Evolutionary conservation across 2,113 vertebrate species (phyloP).

Genomic region (Syngnathus typhle): DNA sequence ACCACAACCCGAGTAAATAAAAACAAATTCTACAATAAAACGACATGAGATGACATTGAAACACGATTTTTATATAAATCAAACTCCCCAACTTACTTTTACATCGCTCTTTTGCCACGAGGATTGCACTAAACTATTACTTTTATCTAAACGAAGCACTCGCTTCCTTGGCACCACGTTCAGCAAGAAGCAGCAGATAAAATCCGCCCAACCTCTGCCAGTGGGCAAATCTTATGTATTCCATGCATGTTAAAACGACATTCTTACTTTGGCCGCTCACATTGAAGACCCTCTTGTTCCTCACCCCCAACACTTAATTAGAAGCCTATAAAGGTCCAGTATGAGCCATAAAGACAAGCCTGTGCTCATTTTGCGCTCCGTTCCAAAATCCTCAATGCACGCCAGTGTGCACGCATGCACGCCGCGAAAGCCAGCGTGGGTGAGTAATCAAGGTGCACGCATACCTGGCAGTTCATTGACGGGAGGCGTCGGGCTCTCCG

Average conservation of each 20-base stretch:
- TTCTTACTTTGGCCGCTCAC: not conserved
- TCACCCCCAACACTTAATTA: constrained; percentile 5
- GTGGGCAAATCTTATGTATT: not conserved
- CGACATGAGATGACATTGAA: too few species aligned
- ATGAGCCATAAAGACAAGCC: constrained; percentile 8
- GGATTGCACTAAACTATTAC: too few species aligned
- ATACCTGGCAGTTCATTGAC: constrained; percentile 70
- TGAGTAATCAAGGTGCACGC: constrained; percentile 5
- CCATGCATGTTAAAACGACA: not conserved
- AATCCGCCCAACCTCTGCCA: not conserved
- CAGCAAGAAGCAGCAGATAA: not conserved
- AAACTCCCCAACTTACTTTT: not conserved
- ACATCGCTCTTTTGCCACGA: not conserved
- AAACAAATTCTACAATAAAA: too few species aligned
- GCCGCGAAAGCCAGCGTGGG: not conserved
- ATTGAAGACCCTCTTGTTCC: constrained; percentile 1
- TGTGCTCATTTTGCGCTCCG: constrained; percentile 3
- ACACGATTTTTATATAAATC: not conserved
- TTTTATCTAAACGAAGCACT: too few species aligned
- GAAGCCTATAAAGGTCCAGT: constrained; percentile 6
- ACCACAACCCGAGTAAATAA: too few species aligned
- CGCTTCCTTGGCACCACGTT: too few species aligned
- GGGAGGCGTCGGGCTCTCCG: constrained; percentile 46
- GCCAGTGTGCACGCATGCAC: not conserved
- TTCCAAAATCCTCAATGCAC: constrained; percentile 4